Conservation (phyloP, 2,888 invertebrate species). For the Malacosoma neustria region DNA sequence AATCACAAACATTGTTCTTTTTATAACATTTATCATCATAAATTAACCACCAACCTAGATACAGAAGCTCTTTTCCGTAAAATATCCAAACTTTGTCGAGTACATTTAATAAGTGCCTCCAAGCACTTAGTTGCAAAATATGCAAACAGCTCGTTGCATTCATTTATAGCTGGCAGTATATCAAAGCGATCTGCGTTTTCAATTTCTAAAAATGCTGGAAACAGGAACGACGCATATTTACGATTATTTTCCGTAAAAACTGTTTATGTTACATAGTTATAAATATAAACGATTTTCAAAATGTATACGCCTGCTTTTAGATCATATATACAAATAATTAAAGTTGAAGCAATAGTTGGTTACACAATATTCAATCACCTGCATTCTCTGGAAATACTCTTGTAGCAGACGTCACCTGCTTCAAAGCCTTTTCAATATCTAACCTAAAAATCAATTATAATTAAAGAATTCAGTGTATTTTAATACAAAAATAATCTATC, state of each 20-base stretch:
- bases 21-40: neutral
- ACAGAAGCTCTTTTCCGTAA: constrained; percentile 77
- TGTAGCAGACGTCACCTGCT: constrained; percentile 76
- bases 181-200: constrained; percentile 77
- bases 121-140: constrained; percentile 85
- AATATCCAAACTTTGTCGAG: constrained; percentile 82
- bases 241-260: no score
- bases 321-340: no score
- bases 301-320: no score
- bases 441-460: constrained; percentile 34
- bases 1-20: neutral
- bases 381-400: constrained; percentile 73
- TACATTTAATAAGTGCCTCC: constrained; percentile 83
- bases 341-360: no score
- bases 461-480: constrained; percentile 1
- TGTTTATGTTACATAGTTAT: no score
- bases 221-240: constrained; percentile 2
- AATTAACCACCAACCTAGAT: constrained; percentile 46
- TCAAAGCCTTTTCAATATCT: constrained; percentile 76
- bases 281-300: no score
- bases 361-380: constrained; percentile 44
- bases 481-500: no score
- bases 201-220: constrained; percentile 77
- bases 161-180: constrained; percentile 75
- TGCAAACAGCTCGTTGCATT: constrained; percentile 87